Conservation (phyloP, 2,113 vertebrate genomes). For the Crotalus viridis region DNA sequence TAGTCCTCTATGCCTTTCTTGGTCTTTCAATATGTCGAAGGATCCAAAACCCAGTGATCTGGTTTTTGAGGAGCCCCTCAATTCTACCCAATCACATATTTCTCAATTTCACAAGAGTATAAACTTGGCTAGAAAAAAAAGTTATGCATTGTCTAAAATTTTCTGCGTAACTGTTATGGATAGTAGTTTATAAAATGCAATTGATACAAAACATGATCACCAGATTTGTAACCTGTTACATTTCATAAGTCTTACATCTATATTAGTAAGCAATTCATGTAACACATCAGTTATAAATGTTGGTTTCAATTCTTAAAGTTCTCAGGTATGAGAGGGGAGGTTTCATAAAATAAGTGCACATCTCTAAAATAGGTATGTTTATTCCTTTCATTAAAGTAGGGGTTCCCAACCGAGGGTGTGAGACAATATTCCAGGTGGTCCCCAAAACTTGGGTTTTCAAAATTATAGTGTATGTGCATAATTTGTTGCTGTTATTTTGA, state of each 20-base stretch:
- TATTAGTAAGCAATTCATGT: background rate
- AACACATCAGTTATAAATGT: background rate
- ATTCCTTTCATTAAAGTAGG: background rate
- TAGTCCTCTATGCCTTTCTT: background rate
- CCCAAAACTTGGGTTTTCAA: too few relatives aligned
- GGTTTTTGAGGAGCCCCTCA: background rate
- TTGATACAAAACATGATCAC: background rate
- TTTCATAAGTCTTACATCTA: background rate
- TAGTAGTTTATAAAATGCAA: background rate
- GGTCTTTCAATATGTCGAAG: background rate
- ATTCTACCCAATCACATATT: background rate
- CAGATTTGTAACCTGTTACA: background rate
- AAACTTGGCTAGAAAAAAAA: background rate
- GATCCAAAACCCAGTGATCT: background rate
- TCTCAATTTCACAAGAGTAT: background rate
- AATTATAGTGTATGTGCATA: too few relatives aligned
- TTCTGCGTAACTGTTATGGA: background rate
- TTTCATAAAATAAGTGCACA: background rate
- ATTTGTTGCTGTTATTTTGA: too few relatives aligned
- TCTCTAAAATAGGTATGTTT: background rate
- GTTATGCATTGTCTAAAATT: background rate
- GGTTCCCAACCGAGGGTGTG: too few relatives aligned
- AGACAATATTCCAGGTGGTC: too few relatives aligned
- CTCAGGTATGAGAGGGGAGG: background rate
- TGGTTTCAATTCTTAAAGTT: background rate